Conservation (phyloP, 2,113 vertebrate species). For the Odocoileus hemionus region DNA sequence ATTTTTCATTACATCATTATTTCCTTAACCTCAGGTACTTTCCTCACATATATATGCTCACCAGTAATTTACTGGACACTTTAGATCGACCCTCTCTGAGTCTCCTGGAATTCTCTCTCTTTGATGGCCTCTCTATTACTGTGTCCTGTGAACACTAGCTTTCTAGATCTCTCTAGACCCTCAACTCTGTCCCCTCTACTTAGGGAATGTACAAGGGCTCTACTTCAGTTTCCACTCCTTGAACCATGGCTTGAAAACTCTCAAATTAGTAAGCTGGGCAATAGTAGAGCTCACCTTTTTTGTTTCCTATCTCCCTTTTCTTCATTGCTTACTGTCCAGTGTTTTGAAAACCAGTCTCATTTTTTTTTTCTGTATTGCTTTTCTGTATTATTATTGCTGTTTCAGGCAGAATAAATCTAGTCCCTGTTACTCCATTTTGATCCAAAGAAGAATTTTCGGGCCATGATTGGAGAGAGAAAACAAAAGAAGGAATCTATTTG, state of each 20-base stretch:
- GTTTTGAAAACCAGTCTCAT: background rate
- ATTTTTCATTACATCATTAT: background rate
- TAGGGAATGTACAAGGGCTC: background rate
- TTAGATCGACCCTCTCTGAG: background rate
- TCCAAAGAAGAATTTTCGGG: background rate
- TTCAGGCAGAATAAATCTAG: background rate
- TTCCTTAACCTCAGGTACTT: background rate
- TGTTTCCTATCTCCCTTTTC: background rate
- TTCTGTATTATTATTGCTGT: background rate
- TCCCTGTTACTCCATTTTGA: background rate
- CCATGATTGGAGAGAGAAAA: background rate
- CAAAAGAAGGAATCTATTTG: background rate
- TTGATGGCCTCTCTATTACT: background rate
- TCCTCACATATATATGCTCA: background rate
- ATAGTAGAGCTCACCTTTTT: background rate
- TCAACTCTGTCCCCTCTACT: background rate
- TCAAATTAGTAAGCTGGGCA: background rate
- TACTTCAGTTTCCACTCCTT: background rate
- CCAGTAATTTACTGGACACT: background rate
- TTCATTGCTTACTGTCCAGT: background rate
- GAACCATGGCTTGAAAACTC: background rate
- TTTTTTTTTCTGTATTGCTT: background rate
- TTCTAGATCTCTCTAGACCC: background rate
- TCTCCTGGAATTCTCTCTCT: background rate
- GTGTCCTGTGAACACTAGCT: background rate